Percentiles rank a stretch among this genome's conserved stretches.
phyloP scores from a whole-genome alignment of 2,797 vertebrate species.

The Silurus lanzhouensis region DNA sequence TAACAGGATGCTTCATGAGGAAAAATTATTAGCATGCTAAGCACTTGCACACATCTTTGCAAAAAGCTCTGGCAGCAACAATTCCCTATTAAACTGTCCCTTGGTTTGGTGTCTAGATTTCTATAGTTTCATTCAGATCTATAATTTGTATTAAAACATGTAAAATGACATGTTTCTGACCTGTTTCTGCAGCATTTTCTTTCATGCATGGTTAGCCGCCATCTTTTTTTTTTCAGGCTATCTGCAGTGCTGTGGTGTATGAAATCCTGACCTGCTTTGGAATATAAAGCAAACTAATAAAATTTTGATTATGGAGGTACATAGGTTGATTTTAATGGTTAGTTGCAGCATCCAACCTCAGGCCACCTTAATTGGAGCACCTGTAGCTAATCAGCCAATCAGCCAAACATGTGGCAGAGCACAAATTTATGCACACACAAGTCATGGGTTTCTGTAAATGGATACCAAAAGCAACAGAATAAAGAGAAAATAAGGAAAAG shows the following conservation, averaged over 20 bases:
- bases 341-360: neutral
- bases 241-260: no score
- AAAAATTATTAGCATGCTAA: slow-evolving; percentile 13
- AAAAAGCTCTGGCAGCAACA: neutral
- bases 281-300: neutral
- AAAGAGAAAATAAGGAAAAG: neutral
- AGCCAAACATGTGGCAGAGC: neutral
- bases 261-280: neutral
- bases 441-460: neutral
- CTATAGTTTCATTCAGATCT: neutral
- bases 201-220: neutral
- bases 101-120: neutral
- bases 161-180: neutral
- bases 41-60: neutral
- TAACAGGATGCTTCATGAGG: neutral
- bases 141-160: neutral
- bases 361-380: neutral
- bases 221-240: neutral
- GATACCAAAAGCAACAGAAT: neutral
- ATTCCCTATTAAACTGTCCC: neutral
- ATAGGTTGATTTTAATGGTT: neutral
- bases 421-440: neutral
- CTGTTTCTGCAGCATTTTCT: neutral
- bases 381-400: neutral
- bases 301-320: neutral